Evolutionary conservation across 2,888 invertebrate genomes (phyloP).

Genomic region (Alloplasta piceator): DNA sequence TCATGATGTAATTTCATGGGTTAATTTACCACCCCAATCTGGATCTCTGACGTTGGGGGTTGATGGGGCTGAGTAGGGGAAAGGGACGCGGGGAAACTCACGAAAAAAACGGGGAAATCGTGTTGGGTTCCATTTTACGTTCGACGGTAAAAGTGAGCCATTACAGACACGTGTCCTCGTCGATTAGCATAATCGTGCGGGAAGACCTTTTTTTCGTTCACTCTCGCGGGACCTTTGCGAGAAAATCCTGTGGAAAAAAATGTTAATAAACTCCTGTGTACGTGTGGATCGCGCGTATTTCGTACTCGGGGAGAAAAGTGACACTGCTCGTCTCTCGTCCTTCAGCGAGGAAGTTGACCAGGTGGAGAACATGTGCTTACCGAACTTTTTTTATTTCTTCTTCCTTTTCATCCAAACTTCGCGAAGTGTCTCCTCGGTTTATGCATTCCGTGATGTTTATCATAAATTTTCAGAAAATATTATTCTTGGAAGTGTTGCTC

Average conservation of each 20-base stretch:
- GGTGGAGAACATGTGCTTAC: constrained; percentile 58
- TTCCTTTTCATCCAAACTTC: background rate
- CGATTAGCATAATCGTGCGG: constrained; percentile 78
- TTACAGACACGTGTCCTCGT: constrained; percentile 79
- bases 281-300: constrained; percentile 32
- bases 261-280: constrained; percentile 72
- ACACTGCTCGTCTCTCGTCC: constrained; percentile 14
- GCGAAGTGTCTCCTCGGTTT: too few relatives aligned
- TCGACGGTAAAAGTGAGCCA: constrained; percentile 76
- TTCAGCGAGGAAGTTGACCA: constrained; percentile 41
- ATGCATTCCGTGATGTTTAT: too few relatives aligned
- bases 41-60: constrained; percentile 29
- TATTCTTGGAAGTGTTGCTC: too few relatives aligned
- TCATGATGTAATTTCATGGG: constrained; percentile 64
- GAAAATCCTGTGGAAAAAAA: constrained; percentile 69
- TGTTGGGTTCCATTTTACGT: constrained; percentile 65
- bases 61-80: background rate
- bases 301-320: constrained; percentile 56
- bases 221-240: constrained; percentile 11
- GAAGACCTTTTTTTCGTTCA: constrained; percentile 69
- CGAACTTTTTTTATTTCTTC: constrained; percentile 2
- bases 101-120: constrained; percentile 20
- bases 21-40: constrained; percentile 65
- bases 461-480: too few relatives aligned
- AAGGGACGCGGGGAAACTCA: background rate